Base-by-base conservation (phyloP, 2,888 invertebrate species). In the Coelinius sp. region DNA sequence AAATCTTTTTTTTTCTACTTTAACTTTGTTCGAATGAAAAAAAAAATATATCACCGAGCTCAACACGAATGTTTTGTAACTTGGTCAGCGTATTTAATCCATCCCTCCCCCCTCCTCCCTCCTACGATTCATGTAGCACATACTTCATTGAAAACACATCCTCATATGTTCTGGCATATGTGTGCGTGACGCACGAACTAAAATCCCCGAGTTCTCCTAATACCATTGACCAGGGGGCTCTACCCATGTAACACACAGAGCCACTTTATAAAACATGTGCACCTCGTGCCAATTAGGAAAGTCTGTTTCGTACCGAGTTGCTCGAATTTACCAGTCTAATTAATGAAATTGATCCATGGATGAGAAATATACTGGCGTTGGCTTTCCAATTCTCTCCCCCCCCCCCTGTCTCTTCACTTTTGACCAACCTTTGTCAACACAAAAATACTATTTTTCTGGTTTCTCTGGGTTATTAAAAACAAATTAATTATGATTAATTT, bases 41-140 rank as follows among this genome's bases (percentile, higher is more conserved):
- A 44, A 25, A n/a, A 41, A 52, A 53, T 46, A 53, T 25, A 59
- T 35, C 59, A 35, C 17, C 59, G 78, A 76, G 79, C 80, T 81
- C 82, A 79, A 76, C 78, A 74, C 78, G 82, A 80, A 78, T 82
- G 82, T 85, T 85, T 83, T 81, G 84, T 82, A 84, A 84, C 84
- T 84, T 84, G 84, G 82, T 84, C 85, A 85, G 84, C 84, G 80
- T 84, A 84, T 85, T 84, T 83, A 83, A 83, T 82, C 80, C 79
- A n/a, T n/a, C n/a, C n/a, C n/a, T n/a, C 76, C 68, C 38, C 65
- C 27, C 59, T 49, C 27, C 41, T 35, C 46, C 25, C 25, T 64
- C 66, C 70, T 65, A 44, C 49, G 59, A 53, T 59, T 70, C 63
- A 70, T 70, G 66, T 76, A 76, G 77, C 79, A 79, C 78, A 78